These are phyloP conservation scores for Muschampia plurimacula DNA, from an alignment of 2,888 invertebrate genomes.

Conservation along the genomic window DNA sequence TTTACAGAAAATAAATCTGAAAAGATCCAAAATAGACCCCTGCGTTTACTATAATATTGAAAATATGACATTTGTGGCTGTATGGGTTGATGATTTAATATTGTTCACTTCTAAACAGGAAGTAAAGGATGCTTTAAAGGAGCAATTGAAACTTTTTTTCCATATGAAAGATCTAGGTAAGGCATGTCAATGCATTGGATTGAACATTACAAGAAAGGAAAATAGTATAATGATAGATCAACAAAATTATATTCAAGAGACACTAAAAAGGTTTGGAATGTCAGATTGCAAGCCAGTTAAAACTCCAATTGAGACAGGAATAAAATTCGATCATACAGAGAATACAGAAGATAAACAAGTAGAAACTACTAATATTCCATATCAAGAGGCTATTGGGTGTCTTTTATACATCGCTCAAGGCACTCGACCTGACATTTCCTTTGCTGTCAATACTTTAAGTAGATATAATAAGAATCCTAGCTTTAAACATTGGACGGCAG, in stretches of 20 bases:
- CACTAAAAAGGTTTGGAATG: neutral
- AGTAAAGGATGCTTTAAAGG: neutral
- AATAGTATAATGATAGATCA: neutral
- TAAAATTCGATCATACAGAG: neutral
- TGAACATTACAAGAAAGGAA: neutral
- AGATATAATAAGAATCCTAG: neutral
- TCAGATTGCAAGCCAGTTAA: neutral
- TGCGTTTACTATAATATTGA: constrained; percentile 7
- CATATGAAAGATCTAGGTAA: neutral
- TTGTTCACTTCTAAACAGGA: neutral
- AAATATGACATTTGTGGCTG: neutral
- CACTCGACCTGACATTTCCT: neutral
- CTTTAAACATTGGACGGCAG: neutral
- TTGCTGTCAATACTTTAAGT: neutral
- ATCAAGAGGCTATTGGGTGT: neutral
- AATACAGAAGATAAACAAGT: too few species aligned
- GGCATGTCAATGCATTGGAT: neutral
- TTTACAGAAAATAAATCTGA: neutral
- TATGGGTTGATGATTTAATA: constrained; percentile 1
- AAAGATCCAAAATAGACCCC: constrained; percentile 1
- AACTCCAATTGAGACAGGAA: neutral
- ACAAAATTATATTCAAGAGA: neutral
- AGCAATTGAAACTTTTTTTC: neutral
- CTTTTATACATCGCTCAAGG: neutral
- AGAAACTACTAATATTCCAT: neutral